phyloP scores from a whole-genome alignment of 2,797 vertebrate genomes.

The Apodemus agrarius region DNA sequence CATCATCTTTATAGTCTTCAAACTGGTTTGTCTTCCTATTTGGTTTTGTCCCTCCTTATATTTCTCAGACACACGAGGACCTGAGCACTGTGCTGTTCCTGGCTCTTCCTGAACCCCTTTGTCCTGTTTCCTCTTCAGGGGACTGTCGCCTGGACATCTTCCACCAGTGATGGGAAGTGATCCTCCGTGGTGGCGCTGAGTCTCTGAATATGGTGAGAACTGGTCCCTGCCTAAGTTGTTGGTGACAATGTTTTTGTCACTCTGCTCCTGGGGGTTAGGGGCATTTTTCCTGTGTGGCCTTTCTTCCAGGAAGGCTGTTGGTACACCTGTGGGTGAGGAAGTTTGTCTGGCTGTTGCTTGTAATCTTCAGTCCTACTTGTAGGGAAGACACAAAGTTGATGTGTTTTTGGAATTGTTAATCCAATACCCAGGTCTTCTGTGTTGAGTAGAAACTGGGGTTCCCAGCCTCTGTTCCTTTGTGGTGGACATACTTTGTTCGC shows the following conservation, averaged over 20 bases:
- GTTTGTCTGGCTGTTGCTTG: background rate
- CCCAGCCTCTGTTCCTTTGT: background rate
- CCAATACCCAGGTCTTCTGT: background rate
- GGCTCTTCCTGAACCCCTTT: background rate
- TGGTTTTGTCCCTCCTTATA: background rate
- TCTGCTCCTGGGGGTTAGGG: background rate
- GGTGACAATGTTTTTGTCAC: background rate
- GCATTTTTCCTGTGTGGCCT: background rate
- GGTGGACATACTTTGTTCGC: background rate
- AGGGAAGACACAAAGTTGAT: background rate
- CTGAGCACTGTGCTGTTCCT: background rate
- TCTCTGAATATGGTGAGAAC: conserved; percentile 84
- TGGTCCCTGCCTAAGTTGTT: background rate
- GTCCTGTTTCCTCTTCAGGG: conserved; percentile 68
- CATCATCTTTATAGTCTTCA: background rate
- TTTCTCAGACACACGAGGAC: background rate
- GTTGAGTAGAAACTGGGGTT: background rate
- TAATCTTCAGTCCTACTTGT: background rate
- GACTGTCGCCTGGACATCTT: background rate
- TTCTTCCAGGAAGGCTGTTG: background rate
- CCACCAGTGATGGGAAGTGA: conserved; percentile 47
- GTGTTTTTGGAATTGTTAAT: background rate
- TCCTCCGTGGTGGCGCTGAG: background rate
- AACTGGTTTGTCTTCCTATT: background rate
- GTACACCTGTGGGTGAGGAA: background rate